Evolutionary conservation across 2,888 invertebrate species (phyloP).

Genomic region (Dryococelus australis): DNA sequence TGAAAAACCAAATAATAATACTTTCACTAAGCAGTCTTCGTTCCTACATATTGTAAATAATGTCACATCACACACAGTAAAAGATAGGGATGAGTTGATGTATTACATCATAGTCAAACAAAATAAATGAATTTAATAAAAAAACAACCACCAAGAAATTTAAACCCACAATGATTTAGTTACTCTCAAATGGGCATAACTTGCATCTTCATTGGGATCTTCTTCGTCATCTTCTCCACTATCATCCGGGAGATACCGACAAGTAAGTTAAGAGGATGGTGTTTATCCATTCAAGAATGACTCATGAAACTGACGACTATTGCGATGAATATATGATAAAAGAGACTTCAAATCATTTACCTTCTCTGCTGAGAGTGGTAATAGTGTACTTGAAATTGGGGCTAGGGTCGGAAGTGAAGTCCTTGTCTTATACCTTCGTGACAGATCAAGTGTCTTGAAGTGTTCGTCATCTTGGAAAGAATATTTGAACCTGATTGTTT

Average conservation of each 20-base stretch:
- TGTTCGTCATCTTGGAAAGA: background rate
- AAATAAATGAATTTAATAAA: background rate
- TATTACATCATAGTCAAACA: background rate
- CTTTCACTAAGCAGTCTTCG: background rate
- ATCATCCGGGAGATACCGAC: background rate
- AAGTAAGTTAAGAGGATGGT: background rate
- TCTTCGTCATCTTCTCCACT: background rate
- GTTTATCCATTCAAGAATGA: background rate
- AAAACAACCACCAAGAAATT: background rate
- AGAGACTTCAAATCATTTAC: conserved; percentile 6
- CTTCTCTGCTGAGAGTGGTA: background rate
- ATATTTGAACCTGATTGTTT: background rate
- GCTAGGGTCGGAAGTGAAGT: background rate
- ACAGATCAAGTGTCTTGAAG: background rate
- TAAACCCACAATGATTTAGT: background rate
- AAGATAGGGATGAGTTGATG: background rate
- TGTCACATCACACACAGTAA: background rate
- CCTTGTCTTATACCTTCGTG: background rate
- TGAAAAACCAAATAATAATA: background rate
- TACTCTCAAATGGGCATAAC: background rate
- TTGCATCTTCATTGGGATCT: background rate
- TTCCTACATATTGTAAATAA: background rate
- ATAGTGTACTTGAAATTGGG: background rate
- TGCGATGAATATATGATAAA: background rate
- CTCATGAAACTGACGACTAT: background rate